Percentiles rank a stretch among this genome's conserved stretches.
Conservation (phyloP, 2,797 vertebrate genomes). For the Sebastes diaconus region DNA sequence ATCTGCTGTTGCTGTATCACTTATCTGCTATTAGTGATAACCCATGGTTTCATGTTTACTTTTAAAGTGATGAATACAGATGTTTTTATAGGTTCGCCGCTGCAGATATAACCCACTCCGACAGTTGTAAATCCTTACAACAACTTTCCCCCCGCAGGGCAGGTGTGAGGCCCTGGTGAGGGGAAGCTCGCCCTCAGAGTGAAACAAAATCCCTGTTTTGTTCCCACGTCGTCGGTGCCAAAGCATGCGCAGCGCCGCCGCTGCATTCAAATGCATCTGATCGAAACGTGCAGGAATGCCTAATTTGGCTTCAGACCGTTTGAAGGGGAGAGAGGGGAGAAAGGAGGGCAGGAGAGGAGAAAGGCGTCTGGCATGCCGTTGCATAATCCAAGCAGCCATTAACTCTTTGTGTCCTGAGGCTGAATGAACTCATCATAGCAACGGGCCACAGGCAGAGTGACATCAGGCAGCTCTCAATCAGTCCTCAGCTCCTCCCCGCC, state of each 20-base stretch:
- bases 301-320: conserved; percentile 61
- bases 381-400: conserved; percentile 78
- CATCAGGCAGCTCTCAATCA: conserved; percentile 63
- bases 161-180: conserved; percentile 64
- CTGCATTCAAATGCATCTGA: conserved; percentile 67
- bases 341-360: conserved; percentile 45
- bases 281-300: conserved; percentile 76
- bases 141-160: conserved; percentile 39
- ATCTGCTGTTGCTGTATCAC: conserved; percentile 16
- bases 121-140: conserved; percentile 53
- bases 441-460: conserved; percentile 71
- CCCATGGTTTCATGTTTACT: conserved; percentile 32
- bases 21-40: conserved; percentile 39
- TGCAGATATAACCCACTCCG: conserved; percentile 28
- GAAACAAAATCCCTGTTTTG: conserved; percentile 63
- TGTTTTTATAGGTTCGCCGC: conserved; percentile 46
- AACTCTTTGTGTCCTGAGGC: conserved; percentile 72
- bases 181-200: conserved; percentile 12
- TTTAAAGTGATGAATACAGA: conserved; percentile 28
- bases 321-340: conserved; percentile 23
- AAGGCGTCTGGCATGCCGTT: conserved; percentile 72
- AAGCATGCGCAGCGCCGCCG: conserved; percentile 44
- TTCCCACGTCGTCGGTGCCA: conserved; percentile 46
- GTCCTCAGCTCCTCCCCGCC: conserved; percentile 31
- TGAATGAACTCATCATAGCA: conserved; percentile 77